Evolutionary conservation across 53 echinoderm and acorn worm genomes (phyloP).

Genomic region (Mesocentrotus franciscanus): DNA sequence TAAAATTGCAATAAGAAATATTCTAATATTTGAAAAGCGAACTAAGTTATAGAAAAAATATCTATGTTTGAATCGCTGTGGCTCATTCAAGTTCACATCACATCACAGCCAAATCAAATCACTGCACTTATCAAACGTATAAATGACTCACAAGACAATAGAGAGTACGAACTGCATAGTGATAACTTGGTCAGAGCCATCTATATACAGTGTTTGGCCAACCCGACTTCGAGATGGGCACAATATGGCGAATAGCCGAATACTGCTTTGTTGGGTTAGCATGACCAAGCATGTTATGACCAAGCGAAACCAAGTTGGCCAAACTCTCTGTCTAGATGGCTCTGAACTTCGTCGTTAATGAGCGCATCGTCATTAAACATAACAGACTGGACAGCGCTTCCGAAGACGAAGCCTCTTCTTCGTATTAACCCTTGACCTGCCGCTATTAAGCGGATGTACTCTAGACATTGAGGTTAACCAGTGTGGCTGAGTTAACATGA

Average conservation of each 20-base stretch:
- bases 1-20: neutral
- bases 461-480: neutral
- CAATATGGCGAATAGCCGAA: no score
- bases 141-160: neutral
- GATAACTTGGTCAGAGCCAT: neutral
- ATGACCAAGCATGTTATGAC: no score
- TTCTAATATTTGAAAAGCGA: neutral
- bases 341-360: neutral
- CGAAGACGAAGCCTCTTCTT: neutral
- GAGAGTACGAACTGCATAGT: neutral
- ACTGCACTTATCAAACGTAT: conserved; percentile 1
- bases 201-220: no score
- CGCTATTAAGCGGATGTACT: neutral
- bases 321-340: no score
- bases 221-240: no score
- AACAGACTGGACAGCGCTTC: neutral
- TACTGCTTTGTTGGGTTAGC: no score
- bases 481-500: neutral
- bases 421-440: neutral
- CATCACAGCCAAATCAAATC: neutral
- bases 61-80: neutral
- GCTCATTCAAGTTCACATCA: neutral
- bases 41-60: neutral
- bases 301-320: no score
- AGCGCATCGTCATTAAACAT: neutral